Conservation (phyloP, 2,113 vertebrate species). For the Desmodus rotundus region DNA sequence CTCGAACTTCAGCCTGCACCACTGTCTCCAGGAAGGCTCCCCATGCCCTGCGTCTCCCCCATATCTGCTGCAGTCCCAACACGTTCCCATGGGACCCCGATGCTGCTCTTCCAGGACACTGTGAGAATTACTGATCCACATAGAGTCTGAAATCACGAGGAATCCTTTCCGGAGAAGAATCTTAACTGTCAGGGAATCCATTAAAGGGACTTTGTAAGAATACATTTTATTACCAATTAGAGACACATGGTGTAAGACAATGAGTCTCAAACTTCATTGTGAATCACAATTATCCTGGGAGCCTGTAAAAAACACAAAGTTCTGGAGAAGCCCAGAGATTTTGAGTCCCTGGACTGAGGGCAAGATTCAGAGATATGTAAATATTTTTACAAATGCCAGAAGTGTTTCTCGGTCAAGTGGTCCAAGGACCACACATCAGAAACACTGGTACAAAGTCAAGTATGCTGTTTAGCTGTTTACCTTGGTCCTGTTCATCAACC, state of each 20-base stretch:
- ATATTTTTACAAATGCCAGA: neutral
- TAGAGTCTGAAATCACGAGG: neutral
- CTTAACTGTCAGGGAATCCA: slow-evolving; percentile 1
- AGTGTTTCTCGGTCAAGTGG: neutral
- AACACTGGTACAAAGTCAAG: neutral
- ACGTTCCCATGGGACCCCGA: neutral
- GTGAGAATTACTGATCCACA: neutral
- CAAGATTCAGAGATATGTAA: neutral
- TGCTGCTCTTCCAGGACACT: neutral
- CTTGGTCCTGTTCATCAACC: neutral
- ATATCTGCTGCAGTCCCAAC: neutral
- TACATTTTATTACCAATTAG: slow-evolving; percentile 30
- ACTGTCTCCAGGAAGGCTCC: neutral
- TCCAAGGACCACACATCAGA: neutral
- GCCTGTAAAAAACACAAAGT: neutral
- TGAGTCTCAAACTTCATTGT: neutral
- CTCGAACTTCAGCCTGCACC: no score
- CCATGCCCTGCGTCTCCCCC: fast-evolving
- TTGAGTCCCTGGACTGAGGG: neutral
- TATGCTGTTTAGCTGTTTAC: neutral
- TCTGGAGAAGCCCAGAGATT: neutral
- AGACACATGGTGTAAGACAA: neutral
- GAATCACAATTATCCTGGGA: neutral
- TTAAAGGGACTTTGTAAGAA: neutral
- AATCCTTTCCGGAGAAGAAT: neutral